A percentile compares a stretch with the other conserved stretches of the same genome.
phyloP scores from a whole-genome alignment of 2,797 vertebrate genomes.

The Pangasius mekongensis region DNA sequence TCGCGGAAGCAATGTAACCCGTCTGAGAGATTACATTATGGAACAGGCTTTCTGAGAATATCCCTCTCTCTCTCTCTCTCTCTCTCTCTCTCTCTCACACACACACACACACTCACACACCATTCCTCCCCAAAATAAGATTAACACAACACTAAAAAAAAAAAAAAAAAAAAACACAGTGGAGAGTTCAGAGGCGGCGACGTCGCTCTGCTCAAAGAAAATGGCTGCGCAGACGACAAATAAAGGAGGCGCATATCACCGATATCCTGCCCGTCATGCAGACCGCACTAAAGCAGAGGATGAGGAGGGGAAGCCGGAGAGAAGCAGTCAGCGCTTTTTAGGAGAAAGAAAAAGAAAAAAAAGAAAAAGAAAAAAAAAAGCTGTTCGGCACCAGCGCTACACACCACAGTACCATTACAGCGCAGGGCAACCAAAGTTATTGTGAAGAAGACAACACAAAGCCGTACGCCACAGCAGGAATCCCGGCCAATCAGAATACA shows the following conservation, averaged over 20 bases:
- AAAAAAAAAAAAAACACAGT: neutral
- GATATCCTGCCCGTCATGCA: conserved; percentile 75
- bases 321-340: conserved; percentile 72
- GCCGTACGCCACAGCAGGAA: conserved; percentile 77
- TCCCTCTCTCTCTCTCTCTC: conserved; percentile 13
- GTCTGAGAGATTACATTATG: conserved; percentile 73
- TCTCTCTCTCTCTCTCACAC: neutral
- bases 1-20: conserved; percentile 74
- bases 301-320: conserved; percentile 61
- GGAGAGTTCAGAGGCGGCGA: conserved; percentile 38
- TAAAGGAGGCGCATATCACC: conserved; percentile 63
- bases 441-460: conserved; percentile 62
- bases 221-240: conserved; percentile 56
- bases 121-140: conserved; percentile 60
- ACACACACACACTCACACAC: neutral
- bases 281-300: conserved; percentile 66
- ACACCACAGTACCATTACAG: conserved; percentile 75
- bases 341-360: neutral
- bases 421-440: conserved; percentile 56
- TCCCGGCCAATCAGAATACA: conserved; percentile 70
- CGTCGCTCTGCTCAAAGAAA: conserved; percentile 54
- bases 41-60: conserved; percentile 63
- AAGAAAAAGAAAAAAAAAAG: conserved; percentile 66
- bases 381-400: conserved; percentile 72
- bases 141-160: conserved; percentile 68